Evolutionary conservation across 2,888 invertebrate genomes (phyloP), one percentile per base, ranked within the genome.

Genomic region (Falcaria lacertinaria): DNA sequence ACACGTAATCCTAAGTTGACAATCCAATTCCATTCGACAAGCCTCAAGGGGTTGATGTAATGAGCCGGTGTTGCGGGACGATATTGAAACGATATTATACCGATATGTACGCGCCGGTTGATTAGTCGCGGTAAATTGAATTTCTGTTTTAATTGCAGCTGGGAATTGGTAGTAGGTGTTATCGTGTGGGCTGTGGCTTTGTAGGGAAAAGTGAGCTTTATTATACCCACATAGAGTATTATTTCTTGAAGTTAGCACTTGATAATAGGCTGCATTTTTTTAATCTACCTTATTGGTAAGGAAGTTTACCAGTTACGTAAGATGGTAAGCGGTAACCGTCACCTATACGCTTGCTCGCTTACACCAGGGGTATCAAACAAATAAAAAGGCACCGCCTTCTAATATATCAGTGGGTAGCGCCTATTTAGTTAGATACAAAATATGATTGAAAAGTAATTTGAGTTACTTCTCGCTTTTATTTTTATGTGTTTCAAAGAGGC

Each of bases 11-110:
- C 53, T 59, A 49, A 63, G 56, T 68, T 61, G 64, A 69, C 69
- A 64, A 68, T 60, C 64, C 67, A 74, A 74, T 74, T 67, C 60
- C 54, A 44, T 48, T 56, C 57, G 64, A 64, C 67, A 64, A 50
- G 57, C 48, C 69, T 57, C 60, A 36, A 46, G 64, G 70, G 54
- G 32, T 44, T 48, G 34, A 41, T 39, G 38, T 35, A 39, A 43
- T 32, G 15, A 37, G 15, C 14, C 6, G 19, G 22, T 25, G 33
- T 16, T 42, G 40, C 34, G 38, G 22, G 22, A 39, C 45, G 41
- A 42, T 44, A 38, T 39, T 15, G 38, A 11, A 41, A 45, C 43
- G 39, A 43, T 43, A 42, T 17, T 35, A 36, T 22, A 7, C 28
- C 11, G 11, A 28, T 11, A 11, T 28, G 28, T 28, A 28, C 28